A percentile compares a stretch with the other conserved stretches of the same genome.
Conservation (phyloP, 2,888 invertebrate genomes). For the Drosophila paracracens region DNA sequence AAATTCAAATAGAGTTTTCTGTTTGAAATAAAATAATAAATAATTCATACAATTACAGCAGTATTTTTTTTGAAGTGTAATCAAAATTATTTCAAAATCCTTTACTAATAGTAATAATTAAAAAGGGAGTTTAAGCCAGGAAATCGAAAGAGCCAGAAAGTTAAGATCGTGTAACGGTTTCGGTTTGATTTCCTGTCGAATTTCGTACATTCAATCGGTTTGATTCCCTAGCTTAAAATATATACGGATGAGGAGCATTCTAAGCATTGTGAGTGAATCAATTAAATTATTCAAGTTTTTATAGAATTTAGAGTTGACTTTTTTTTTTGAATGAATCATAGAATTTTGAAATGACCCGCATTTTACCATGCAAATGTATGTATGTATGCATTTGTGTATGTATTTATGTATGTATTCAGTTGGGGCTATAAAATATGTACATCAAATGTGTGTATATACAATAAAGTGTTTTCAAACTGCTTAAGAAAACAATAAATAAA, state of each 20-base stretch:
- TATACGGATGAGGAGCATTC: background rate
- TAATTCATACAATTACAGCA: background rate
- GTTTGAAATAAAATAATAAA: background rate
- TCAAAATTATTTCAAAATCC: background rate
- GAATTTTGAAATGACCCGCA: constrained; percentile 15
- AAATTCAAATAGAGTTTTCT: background rate
- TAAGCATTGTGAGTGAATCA: background rate
- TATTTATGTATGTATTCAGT: background rate
- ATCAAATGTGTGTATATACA: background rate
- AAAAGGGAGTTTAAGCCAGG: background rate
- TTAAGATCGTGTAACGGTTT: background rate
- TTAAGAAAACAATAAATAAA: background rate
- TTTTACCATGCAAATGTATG: background rate
- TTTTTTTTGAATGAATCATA: background rate
- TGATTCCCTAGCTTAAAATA: background rate
- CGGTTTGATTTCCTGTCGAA: background rate
- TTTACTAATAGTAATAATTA: background rate
- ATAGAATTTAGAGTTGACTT: background rate
- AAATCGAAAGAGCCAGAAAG: background rate
- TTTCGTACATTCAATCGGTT: background rate
- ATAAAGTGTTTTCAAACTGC: constrained; percentile 12
- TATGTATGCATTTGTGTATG: background rate
- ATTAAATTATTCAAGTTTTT: background rate
- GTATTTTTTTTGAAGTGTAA: background rate
- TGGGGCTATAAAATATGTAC: background rate